Evolutionary conservation across 2,797 vertebrate genomes (phyloP).

Genomic region (Phalanger gymnotis): DNA sequence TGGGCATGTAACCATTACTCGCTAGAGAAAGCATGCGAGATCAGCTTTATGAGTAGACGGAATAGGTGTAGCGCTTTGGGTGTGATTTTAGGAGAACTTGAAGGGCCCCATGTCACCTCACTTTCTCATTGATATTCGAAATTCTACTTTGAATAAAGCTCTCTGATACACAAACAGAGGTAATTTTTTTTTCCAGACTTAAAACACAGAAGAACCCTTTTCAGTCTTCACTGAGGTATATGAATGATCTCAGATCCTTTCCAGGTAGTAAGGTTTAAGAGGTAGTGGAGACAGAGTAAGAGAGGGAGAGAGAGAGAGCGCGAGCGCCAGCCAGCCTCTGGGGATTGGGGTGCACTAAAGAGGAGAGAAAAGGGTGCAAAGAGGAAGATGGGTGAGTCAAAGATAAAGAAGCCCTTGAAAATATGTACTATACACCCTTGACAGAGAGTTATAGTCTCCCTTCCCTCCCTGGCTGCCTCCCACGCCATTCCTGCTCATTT

Average conservation of each 20-base stretch:
- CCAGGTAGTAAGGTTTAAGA: constrained; percentile 23
- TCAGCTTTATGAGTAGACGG: constrained; percentile 38
- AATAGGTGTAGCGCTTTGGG: neutral
- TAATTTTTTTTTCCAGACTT: constrained; percentile 23
- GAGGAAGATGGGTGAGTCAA: constrained; percentile 22
- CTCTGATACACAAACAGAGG: constrained; percentile 44
- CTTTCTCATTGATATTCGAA: constrained; percentile 62
- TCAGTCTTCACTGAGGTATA: neutral
- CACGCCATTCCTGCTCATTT: neutral
- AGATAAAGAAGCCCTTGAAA: neutral
- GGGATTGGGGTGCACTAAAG: constrained; percentile 3
- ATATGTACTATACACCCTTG: neutral
- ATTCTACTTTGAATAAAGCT: constrained; percentile 51
- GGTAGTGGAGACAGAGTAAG: constrained; percentile 31
- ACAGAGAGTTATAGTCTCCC: constrained; percentile 22
- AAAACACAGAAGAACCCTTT: constrained; percentile 37
- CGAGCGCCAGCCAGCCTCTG: neutral
- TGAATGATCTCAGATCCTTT: constrained; percentile 37
- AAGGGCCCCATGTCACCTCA: constrained; percentile 61
- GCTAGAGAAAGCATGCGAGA: constrained; percentile 34
- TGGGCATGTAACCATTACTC: constrained; percentile 1
- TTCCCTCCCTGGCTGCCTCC: constrained; percentile 15
- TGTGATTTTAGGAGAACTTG: constrained; percentile 1
- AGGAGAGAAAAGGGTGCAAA: neutral
- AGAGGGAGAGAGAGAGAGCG: too few relatives aligned